phyloP scores from a whole-genome alignment of 2,888 invertebrate genomes.

The Cabera pusaria region DNA sequence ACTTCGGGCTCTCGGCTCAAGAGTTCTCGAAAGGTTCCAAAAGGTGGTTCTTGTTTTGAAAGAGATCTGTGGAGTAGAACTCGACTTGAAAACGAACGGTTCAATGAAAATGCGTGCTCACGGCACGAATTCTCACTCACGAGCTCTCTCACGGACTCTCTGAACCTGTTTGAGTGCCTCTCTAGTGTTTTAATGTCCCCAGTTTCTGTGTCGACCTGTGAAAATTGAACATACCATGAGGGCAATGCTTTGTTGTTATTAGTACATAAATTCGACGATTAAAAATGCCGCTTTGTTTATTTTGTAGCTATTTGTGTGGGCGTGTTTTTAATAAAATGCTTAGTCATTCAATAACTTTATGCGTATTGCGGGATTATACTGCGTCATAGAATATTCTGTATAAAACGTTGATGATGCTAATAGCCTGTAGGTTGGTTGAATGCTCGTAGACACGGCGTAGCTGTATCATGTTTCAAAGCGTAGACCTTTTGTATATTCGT shows the following conservation, averaged over 20 bases:
- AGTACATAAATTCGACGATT: no score
- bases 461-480: no score
- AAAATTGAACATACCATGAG: constrained; percentile 1
- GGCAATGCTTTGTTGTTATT: not conserved
- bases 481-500: no score
- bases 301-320: constrained; percentile 1
- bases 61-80: constrained; percentile 21
- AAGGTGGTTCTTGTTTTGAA: constrained; percentile 33
- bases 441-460: no score
- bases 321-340: no score
- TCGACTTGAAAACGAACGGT: constrained; percentile 34
- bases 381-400: no score
- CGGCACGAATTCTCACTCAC: no score
- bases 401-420: no score
- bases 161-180: constrained; percentile 38
- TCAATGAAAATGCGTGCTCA: constrained; percentile 43
- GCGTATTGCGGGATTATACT: no score
- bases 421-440: no score
- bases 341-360: no score
- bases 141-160: no score
- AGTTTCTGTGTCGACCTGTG: constrained; percentile 10
- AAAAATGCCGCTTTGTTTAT: constrained; percentile 1
- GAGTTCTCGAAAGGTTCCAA: constrained; percentile 13
- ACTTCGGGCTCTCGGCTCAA: constrained; percentile 12
- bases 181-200: constrained; percentile 33